A percentile compares a stretch with the other conserved stretches of the same genome.
phyloP scores from a whole-genome alignment of 2,797 vertebrate genomes.

The Danio tinwini region DNA sequence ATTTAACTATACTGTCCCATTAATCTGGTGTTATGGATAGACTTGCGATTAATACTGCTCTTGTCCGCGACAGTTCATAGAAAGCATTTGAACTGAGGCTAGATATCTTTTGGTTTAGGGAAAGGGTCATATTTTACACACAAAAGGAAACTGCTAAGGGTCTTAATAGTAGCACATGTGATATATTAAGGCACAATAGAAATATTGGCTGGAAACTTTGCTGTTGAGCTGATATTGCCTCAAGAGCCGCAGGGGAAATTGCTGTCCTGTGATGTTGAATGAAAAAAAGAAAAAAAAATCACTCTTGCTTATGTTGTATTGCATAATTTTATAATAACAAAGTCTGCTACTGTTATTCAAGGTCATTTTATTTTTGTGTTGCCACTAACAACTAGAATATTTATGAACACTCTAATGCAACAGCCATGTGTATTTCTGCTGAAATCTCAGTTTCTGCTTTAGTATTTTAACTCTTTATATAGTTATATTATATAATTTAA shows the following conservation, averaged over 20 bases:
- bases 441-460: not conserved
- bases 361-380: not conserved
- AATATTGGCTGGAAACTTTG: conserved; percentile 1
- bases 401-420: not conserved
- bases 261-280: not conserved
- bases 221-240: not conserved
- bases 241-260: not conserved
- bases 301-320: not conserved
- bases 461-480: not conserved
- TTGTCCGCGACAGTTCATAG: not conserved
- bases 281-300: not conserved
- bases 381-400: not conserved
- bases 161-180: not conserved
- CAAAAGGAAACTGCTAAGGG: conserved; percentile 1
- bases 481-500: not conserved
- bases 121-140: not conserved
- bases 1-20: not conserved
- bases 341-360: not conserved
- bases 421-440: not conserved
- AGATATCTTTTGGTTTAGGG: not conserved
- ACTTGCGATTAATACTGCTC: not conserved
- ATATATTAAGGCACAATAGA: not conserved
- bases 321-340: not conserved
- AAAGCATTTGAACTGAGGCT: not conserved
- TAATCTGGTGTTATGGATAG: not conserved